Conservation (phyloP, 2,113 vertebrate genomes). For the Ceyx cyanopectus region DNA sequence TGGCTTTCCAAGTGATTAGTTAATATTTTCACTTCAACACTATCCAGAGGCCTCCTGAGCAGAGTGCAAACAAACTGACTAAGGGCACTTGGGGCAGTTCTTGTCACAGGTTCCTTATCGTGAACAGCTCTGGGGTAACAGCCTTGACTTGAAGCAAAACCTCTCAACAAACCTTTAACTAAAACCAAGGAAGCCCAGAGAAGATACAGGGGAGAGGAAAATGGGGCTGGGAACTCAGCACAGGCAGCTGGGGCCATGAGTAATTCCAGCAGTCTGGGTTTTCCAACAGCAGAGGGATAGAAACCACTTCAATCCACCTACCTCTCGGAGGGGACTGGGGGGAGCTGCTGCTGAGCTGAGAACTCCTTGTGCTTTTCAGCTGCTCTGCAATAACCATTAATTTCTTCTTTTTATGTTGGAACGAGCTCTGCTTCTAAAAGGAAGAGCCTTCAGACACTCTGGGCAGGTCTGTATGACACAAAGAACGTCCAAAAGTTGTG, state of each 20-base stretch:
- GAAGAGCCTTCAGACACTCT: not conserved
- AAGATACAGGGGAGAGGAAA: not conserved
- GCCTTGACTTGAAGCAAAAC: not conserved
- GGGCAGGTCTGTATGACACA: not conserved
- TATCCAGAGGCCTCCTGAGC: slow-evolving; percentile 26
- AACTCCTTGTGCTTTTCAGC: slow-evolving; percentile 15
- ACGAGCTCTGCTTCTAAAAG: not conserved
- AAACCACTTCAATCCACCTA: not conserved
- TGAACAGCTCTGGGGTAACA: slow-evolving; percentile 9
- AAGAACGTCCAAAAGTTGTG: not conserved
- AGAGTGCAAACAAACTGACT: slow-evolving; percentile 30
- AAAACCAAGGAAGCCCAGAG: not conserved
- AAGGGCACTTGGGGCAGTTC: not conserved
- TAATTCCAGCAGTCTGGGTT: slow-evolving; percentile 7
- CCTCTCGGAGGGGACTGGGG: not conserved
- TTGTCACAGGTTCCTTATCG: not conserved
- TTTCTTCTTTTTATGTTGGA: not conserved
- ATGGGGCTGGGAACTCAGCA: not conserved
- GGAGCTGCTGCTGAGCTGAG: not conserved
- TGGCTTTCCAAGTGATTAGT: not conserved
- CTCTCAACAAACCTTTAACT: not conserved
- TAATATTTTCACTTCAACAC: slow-evolving; percentile 1
- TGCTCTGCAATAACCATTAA: not conserved
- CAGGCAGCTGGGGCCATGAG: not conserved
- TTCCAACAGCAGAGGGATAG: not conserved